Evolutionary conservation across 1,140 invertebrate genomes (phyloP).

Genomic region (Panagrolaimus sp.): DNA sequence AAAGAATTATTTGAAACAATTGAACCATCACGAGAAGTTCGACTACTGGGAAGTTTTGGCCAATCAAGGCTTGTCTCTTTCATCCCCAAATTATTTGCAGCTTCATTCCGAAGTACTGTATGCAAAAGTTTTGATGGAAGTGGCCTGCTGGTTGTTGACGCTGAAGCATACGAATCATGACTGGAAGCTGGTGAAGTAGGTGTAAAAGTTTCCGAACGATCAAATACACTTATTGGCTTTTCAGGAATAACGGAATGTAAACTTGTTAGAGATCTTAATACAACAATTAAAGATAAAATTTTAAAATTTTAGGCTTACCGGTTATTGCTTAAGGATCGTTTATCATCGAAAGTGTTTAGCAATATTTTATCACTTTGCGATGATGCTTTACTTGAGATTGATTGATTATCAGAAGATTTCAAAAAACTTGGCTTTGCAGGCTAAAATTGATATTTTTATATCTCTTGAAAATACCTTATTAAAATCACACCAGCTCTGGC

Average conservation of each 20-base stretch:
- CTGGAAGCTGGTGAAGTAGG: neutral
- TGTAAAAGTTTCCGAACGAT: neutral
- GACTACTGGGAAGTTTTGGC: neutral
- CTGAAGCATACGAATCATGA: neutral
- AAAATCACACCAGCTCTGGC: slow-evolving; percentile 6
- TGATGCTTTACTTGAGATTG: too few relatives aligned
- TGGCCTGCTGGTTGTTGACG: neutral
- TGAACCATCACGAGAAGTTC: neutral
- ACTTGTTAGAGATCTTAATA: neutral
- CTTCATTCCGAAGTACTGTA: slow-evolving; percentile 6
- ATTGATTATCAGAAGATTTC: too few relatives aligned
- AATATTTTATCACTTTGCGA: neutral
- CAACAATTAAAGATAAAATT: neutral
- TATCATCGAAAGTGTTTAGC: slow-evolving; percentile 7
- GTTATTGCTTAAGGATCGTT: neutral
- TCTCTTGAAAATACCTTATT: neutral
- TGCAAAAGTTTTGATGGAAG: neutral
- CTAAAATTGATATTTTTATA: neutral
- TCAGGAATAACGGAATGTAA: neutral
- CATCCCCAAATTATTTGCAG: neutral
- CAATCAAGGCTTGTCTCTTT: slow-evolving; percentile 1
- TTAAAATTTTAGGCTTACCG: neutral
- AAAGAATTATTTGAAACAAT: neutral
- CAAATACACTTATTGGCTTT: slow-evolving; percentile 3
- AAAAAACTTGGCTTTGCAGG: too few relatives aligned